Evolutionary conservation across 2,888 invertebrate species (phyloP).

Genomic region (Incurvaria masculella): DNA sequence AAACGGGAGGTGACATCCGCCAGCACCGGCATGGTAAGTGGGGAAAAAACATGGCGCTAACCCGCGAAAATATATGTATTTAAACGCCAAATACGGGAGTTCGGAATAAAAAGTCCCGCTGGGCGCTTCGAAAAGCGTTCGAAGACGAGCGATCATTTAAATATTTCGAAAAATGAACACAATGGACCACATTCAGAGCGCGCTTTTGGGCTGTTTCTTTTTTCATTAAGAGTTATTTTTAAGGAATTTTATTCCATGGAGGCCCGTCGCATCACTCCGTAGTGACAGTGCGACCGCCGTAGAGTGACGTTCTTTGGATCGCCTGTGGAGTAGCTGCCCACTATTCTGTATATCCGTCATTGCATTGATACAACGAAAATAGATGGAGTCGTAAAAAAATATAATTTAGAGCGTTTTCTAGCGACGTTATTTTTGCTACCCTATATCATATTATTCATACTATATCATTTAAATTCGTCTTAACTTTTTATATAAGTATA

Average conservation of each 20-base stretch:
- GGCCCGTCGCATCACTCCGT: slow-evolving; percentile 53
- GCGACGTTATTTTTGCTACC: too few relatives aligned
- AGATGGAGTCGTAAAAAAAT: too few relatives aligned
- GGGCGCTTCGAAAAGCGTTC: slow-evolving; percentile 38
- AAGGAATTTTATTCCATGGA: slow-evolving; percentile 50
- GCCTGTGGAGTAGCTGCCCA: too few relatives aligned
- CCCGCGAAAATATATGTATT: slow-evolving; percentile 54
- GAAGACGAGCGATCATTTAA: slow-evolving; percentile 43
- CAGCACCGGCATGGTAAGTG: background rate
- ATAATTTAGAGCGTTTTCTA: too few relatives aligned
- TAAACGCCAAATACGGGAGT: slow-evolving; percentile 53
- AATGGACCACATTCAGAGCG: slow-evolving; percentile 50
- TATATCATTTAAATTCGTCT: too few relatives aligned
- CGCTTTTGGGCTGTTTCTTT: slow-evolving; percentile 34
- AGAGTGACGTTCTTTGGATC: too few relatives aligned
- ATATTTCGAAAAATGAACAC: slow-evolving; percentile 56
- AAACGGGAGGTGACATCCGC: too few relatives aligned
- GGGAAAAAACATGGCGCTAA: slow-evolving; percentile 54
- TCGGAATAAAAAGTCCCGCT: slow-evolving; percentile 18
- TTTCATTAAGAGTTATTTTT: slow-evolving; percentile 45
- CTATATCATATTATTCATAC: too few relatives aligned
- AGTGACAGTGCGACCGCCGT: slow-evolving; percentile 35
- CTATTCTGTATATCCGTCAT: too few relatives aligned
- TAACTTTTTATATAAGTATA: too few relatives aligned
- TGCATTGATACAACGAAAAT: too few relatives aligned